Evolutionary conservation across 2,113 vertebrate genomes (phyloP).

Genomic region (Rhinichthys klamathensis): DNA sequence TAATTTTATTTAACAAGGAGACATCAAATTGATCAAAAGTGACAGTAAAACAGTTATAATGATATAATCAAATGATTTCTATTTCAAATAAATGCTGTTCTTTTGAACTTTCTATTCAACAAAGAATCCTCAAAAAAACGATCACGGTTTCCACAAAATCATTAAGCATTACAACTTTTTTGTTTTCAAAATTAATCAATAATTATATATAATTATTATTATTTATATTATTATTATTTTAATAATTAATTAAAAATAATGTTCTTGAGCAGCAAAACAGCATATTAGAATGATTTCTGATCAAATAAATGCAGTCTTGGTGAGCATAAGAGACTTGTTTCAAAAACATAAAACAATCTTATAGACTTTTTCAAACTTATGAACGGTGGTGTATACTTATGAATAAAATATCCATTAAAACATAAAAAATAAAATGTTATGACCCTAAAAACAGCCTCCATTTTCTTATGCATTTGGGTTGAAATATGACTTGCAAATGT

Average conservation of each 20-base stretch:
- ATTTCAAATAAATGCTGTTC: not conserved
- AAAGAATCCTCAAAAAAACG: not conserved
- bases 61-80: not conserved
- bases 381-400: not conserved
- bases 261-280: no score
- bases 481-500: not conserved
- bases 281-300: not conserved
- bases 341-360: not conserved
- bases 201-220: no score
- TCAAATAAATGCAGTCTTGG: not conserved
- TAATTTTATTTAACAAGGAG: not conserved
- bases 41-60: not conserved
- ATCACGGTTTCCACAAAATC: no score
- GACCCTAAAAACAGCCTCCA: not conserved
- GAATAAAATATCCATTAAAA: not conserved
- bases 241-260: not conserved
- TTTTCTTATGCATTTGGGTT: not conserved
- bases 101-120: not conserved
- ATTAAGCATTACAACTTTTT: no score
- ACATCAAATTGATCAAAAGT: not conserved
- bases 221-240: no score
- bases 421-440: not conserved
- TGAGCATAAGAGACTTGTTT: not conserved
- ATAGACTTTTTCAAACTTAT: not conserved
- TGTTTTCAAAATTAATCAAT: no score